These are phyloP conservation scores for Lacerta viridis DNA, from an alignment of 2,797 vertebrate species.

Conservation along the genomic window DNA sequence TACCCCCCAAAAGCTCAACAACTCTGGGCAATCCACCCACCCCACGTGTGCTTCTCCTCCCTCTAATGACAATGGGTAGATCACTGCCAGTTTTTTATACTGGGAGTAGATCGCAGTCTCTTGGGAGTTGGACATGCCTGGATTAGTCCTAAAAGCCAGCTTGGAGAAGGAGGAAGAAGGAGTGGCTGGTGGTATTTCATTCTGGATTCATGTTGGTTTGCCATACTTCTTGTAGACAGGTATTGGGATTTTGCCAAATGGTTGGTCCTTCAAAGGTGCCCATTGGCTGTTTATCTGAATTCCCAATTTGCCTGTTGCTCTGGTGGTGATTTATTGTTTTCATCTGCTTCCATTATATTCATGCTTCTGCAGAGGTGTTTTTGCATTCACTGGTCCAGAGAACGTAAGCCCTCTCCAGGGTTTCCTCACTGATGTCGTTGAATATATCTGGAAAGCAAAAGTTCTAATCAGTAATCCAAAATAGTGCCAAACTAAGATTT, in stretches of 20 bases:
- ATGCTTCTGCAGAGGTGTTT: background rate
- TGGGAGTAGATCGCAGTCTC: too few species aligned
- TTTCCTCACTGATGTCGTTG: slow-evolving; percentile 81
- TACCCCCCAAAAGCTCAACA: too few species aligned
- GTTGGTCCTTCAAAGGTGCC: background rate
- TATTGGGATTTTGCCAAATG: background rate
- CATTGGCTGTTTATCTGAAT: slow-evolving; percentile 13
- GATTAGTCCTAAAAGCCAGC: too few species aligned
- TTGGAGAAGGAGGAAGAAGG: background rate
- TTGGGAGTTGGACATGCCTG: too few species aligned
- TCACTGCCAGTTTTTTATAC: too few species aligned
- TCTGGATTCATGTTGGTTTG: background rate
- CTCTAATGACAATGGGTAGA: too few species aligned
- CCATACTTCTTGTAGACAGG: background rate
- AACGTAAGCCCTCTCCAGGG: slow-evolving; percentile 77
- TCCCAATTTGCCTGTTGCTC: slow-evolving; percentile 48
- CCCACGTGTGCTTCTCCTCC: too few species aligned
- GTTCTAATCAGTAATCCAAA: background rate
- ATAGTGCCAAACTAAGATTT: background rate
- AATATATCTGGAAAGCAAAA: slow-evolving; percentile 83
- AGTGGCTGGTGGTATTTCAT: background rate
- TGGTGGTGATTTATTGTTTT: slow-evolving; percentile 39
- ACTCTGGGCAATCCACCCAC: too few species aligned
- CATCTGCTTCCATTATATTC: slow-evolving; percentile 30
- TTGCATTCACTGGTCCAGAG: slow-evolving; percentile 82